Evolutionary conservation across 2,797 vertebrate genomes (phyloP).

Genomic region (Pyrocephalus nanus): DNA sequence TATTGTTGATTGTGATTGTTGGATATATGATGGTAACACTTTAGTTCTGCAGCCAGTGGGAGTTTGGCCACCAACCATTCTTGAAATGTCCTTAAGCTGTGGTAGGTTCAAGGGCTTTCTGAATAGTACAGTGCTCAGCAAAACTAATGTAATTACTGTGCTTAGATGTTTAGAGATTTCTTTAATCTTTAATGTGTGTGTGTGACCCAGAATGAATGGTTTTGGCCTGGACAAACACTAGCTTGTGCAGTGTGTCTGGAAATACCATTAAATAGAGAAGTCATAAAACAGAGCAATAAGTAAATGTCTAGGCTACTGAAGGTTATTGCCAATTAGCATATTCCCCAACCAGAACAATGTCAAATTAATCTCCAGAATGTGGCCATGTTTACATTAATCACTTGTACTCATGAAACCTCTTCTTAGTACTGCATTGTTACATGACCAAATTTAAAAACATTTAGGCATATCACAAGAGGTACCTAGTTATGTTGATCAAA

Average conservation of each 20-base stretch:
- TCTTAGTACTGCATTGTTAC: neutral
- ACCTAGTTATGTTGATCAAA: neutral
- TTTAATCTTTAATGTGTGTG: neutral
- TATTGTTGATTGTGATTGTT: neutral
- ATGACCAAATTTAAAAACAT: neutral
- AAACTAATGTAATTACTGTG: neutral
- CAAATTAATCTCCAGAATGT: neutral
- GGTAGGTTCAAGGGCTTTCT: neutral
- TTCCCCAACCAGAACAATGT: neutral
- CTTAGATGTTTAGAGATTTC: neutral
- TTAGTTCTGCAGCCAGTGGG: neutral
- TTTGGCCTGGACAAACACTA: neutral
- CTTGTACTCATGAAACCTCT: neutral
- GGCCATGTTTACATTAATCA: neutral
- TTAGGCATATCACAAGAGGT: neutral
- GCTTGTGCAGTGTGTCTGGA: neutral
- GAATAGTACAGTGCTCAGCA: neutral
- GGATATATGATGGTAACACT: neutral
- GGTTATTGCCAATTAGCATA: neutral
- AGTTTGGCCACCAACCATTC: neutral
- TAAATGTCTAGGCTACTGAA: neutral
- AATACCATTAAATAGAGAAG: neutral
- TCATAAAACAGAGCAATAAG: neutral
- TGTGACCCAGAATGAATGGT: neutral
- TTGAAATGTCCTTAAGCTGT: neutral